Evolutionary conservation across 2,797 vertebrate genomes (phyloP).

Genomic region (Trematomus bernacchii): DNA sequence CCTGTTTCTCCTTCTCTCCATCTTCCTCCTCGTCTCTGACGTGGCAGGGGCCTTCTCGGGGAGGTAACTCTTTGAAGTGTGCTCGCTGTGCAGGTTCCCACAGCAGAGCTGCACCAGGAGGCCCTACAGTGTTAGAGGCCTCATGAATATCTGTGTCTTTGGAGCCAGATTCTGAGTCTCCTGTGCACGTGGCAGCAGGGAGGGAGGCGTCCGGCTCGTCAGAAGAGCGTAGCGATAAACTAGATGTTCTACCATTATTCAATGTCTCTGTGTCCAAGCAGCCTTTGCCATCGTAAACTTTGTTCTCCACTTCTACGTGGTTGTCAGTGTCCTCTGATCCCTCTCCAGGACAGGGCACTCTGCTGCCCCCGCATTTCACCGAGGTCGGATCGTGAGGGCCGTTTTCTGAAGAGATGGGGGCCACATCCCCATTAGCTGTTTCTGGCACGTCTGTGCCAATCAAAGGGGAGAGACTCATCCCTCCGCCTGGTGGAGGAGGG

Average conservation of each 20-base stretch:
- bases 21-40: slow-evolving; percentile 53
- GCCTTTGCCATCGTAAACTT: slow-evolving; percentile 40
- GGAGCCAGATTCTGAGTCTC: slow-evolving; percentile 53
- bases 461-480: slow-evolving; percentile 88
- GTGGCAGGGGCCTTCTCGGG: slow-evolving; percentile 17
- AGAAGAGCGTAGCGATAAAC: slow-evolving; percentile 51
- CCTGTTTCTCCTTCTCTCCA: slow-evolving; percentile 73
- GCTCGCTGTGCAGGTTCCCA: slow-evolving; percentile 54
- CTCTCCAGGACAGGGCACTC: slow-evolving; percentile 58
- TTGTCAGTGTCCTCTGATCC: slow-evolving; percentile 51
- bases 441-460: slow-evolving; percentile 83
- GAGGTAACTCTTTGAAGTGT: slow-evolving; percentile 43
- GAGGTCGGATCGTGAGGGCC: slow-evolving; percentile 56
- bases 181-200: slow-evolving; percentile 30
- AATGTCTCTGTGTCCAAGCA: slow-evolving; percentile 48
- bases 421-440: slow-evolving; percentile 80
- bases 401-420: slow-evolving; percentile 68
- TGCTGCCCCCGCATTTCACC: slow-evolving; percentile 66
- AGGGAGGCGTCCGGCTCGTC: slow-evolving; percentile 26
- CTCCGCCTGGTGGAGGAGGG: slow-evolving; percentile 80
- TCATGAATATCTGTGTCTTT: slow-evolving; percentile 55
- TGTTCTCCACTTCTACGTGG: slow-evolving; percentile 47
- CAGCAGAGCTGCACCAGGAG: slow-evolving; percentile 52
- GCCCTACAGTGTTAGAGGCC: slow-evolving; percentile 31
- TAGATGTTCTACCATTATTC: slow-evolving; percentile 51